Conservation (phyloP, 2,113 vertebrate species). For the Megaceryle torquata region DNA sequence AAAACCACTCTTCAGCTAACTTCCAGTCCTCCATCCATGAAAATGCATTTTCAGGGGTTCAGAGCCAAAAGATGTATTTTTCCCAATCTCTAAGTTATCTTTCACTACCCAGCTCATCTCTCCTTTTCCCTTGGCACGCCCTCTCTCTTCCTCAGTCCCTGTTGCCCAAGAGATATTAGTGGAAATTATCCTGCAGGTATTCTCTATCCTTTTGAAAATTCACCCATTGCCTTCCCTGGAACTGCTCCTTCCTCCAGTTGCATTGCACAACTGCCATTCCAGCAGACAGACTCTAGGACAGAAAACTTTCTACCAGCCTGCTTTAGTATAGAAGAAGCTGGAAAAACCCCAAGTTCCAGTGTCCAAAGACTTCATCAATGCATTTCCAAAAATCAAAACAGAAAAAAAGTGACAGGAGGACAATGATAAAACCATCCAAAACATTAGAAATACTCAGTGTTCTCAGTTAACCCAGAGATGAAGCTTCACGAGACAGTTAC, state of each 20-base stretch:
- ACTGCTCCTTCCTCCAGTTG: not conserved
- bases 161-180: not conserved
- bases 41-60: not conserved
- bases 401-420: not conserved
- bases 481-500: not conserved
- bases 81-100: not conserved
- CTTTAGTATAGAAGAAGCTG: not conserved
- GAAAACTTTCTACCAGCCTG: not conserved
- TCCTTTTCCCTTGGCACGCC: not conserved
- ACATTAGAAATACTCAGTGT: not conserved
- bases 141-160: not conserved
- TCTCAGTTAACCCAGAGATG: not conserved
- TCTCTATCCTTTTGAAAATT: not conserved
- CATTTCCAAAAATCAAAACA: not conserved
- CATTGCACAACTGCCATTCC: not conserved
- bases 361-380: not conserved
- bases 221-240: not conserved
- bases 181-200: not conserved
- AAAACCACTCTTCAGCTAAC: not conserved
- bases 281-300: not conserved
- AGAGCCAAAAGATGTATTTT: not conserved
- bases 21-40: not conserved
- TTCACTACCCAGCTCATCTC: not conserved
- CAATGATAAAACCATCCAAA: not conserved
- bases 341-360: not conserved